Base-by-base conservation (phyloP, 2,888 invertebrate species). In the Acleris emargana region DNA sequence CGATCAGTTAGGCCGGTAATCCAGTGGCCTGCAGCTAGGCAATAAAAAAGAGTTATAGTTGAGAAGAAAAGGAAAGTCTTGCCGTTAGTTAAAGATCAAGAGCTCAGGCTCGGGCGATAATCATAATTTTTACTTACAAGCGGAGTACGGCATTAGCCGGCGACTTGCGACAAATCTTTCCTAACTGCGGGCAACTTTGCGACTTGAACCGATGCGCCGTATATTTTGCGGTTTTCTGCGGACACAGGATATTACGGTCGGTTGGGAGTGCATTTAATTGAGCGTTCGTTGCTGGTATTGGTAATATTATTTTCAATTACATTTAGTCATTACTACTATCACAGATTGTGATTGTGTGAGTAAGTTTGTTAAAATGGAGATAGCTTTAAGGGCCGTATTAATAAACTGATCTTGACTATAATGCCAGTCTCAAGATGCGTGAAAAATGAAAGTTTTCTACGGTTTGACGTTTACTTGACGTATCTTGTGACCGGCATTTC, bases 21-120 rank as follows among this genome's bases (percentile, higher is more conserved):
- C 91, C 91, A 92, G 86, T 89, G 84, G 83, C 82, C 78, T 83
- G 87, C 83, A 85, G 76, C 80, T 76, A 72, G 80, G 91, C 90
- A 92, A 93, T 93, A 93, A 93, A 93, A 92, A 93, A 93, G 93
- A 93, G 93, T 93, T 93, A 93, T 93, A 90, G 92, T 89, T 86
- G 73, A 81, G 84, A 87, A 88, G 91, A 91, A 91, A 91, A 91
- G 88, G 89, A 90, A 91, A 91, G 91, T 91, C 88, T 74, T 75
- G 83, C 89, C 90, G 90, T 89, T 91, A 91, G 90, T 89, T 87
- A 82, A 80, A 91, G 92, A 89, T 92, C 90, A 92, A 91, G 82
- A 83, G 92, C 85, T 91, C 90, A 89, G 83, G 82, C 88, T 80
- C 83, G 83, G 87, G 89, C 89, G 90, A 92, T 92, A 92, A 92